Percentiles rank a stretch among this genome's conserved stretches.
These are phyloP conservation scores for Sphaerophoria taeniata DNA, from an alignment of 2,888 invertebrate genomes.

Conservation along the genomic window DNA sequence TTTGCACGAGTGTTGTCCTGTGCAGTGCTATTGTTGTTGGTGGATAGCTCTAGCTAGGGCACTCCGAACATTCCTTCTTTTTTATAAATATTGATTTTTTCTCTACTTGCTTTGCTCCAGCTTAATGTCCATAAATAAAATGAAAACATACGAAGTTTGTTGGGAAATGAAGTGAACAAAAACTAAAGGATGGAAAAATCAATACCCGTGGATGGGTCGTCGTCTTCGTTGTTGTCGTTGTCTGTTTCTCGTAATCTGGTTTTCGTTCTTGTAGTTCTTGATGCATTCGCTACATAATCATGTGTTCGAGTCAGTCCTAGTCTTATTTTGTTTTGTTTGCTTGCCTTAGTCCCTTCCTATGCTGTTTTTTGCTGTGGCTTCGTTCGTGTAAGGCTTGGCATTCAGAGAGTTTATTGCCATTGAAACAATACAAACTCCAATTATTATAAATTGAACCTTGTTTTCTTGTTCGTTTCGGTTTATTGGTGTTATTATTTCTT, in stretches of 20 bases:
- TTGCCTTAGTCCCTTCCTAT: constrained; percentile 21
- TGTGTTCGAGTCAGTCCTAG: constrained; percentile 15
- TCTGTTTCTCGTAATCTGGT: constrained; percentile 3
- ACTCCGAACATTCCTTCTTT: constrained; percentile 11
- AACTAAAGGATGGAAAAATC: constrained; percentile 55
- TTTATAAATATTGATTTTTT: constrained; percentile 66
- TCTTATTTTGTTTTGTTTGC: constrained; percentile 10
- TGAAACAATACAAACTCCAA: constrained; percentile 38
- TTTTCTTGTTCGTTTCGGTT: constrained; percentile 19
- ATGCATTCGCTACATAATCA: constrained; percentile 19
- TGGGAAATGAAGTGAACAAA: constrained; percentile 21
- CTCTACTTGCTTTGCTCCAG: too few species aligned
- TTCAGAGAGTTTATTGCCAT: constrained; percentile 69
- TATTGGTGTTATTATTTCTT: not conserved
- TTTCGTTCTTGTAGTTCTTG: constrained; percentile 26
- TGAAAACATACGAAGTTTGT: constrained; percentile 11
- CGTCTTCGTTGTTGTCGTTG: not conserved
- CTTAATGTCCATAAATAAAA: not conserved
- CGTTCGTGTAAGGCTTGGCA: constrained; percentile 52
- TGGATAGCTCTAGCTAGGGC: too few species aligned
- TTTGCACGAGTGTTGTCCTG: constrained; percentile 9
- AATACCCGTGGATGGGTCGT: constrained; percentile 36
- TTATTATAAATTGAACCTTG: constrained; percentile 42
- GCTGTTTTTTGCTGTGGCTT: constrained; percentile 22
- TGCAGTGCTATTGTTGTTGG: constrained; percentile 33